Conservation (phyloP, 2,113 vertebrate species). For the Gasterosteus aculeatus region DNA sequence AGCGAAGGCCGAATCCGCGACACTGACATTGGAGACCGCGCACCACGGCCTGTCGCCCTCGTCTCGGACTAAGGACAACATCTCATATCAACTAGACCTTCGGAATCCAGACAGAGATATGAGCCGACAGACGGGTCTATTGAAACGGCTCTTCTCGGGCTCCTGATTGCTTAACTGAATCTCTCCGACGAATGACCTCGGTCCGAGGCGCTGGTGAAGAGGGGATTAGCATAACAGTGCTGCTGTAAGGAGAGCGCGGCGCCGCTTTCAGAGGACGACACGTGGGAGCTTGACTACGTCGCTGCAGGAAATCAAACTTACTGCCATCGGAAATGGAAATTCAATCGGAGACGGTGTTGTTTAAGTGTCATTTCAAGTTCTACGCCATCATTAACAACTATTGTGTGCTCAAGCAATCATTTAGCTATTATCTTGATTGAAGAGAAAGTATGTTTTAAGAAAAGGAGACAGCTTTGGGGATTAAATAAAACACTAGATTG, state of each 20-base stretch:
- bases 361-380: constrained; percentile 5
- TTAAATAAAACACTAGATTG: not conserved
- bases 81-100: constrained; percentile 37
- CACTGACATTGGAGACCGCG: not conserved
- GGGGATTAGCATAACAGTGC: constrained; percentile 43
- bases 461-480: not conserved
- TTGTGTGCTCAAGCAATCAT: not conserved
- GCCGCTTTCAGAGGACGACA: constrained; percentile 28
- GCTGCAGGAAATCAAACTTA: constrained; percentile 22
- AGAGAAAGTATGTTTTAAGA: not conserved
- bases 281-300: not conserved
- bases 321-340: not conserved
- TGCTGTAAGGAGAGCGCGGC: constrained; percentile 14
- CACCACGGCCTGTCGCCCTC: constrained; percentile 31
- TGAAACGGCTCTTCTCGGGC: constrained; percentile 32
- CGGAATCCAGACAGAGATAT: constrained; percentile 39
- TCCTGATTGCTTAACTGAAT: constrained; percentile 39
- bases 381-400: not conserved
- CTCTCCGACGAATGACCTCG: constrained; percentile 43
- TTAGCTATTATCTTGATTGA: not conserved
- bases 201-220: constrained; percentile 36
- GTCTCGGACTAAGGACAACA: constrained; percentile 22
- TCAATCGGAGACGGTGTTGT: constrained; percentile 2
- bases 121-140: constrained; percentile 38
- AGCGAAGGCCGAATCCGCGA: not conserved